phyloP scores from a whole-genome alignment of 1,140 invertebrate species.

The Palaemon carinicauda region DNA sequence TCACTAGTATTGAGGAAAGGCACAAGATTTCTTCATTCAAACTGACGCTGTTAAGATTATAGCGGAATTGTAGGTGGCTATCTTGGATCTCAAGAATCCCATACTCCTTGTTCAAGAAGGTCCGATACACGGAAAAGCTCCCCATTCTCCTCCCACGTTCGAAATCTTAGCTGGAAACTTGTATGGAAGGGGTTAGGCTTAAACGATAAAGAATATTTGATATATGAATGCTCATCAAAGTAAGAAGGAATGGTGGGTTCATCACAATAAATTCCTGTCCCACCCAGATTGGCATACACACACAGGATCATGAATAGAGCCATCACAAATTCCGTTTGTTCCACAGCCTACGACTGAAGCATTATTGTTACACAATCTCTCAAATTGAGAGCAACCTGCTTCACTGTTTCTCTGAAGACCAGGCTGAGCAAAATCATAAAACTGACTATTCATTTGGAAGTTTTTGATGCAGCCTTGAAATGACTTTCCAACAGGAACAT shows the following conservation, averaged over 20 bases:
- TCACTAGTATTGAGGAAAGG: slow-evolving; percentile 87
- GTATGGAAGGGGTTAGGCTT: slow-evolving; percentile 93
- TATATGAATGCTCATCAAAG: slow-evolving; percentile 91
- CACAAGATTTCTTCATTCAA: slow-evolving; percentile 90
- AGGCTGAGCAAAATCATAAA: slow-evolving; percentile 91
- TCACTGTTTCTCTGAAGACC: slow-evolving; percentile 81
- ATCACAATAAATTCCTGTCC: slow-evolving; percentile 86
- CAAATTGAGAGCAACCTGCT: slow-evolving; percentile 88
- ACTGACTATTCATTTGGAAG: slow-evolving; percentile 92
- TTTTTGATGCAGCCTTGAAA: slow-evolving; percentile 97
- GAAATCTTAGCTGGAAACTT: slow-evolving; percentile 89
- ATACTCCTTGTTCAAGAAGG: slow-evolving; percentile 93
- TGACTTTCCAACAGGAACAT: slow-evolving; percentile 81
- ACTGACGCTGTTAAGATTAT: slow-evolving; percentile 89
- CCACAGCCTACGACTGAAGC: slow-evolving; percentile 83
- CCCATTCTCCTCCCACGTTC: slow-evolving; percentile 90
- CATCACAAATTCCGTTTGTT: slow-evolving; percentile 93
- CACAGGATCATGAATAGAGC: slow-evolving; percentile 82
- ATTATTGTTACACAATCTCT: slow-evolving; percentile 80
- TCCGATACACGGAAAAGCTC: slow-evolving; percentile 92
- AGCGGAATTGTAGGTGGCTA: slow-evolving; percentile 85
- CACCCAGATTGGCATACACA: slow-evolving; percentile 93
- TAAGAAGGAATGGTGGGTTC: slow-evolving; percentile 85
- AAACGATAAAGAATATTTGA: slow-evolving; percentile 94
- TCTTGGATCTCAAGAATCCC: slow-evolving; percentile 94